Evolutionary conservation across 2,888 invertebrate species (phyloP), one percentile per base, ranked within the genome.

Genomic region (Amphipoea lucens): DNA sequence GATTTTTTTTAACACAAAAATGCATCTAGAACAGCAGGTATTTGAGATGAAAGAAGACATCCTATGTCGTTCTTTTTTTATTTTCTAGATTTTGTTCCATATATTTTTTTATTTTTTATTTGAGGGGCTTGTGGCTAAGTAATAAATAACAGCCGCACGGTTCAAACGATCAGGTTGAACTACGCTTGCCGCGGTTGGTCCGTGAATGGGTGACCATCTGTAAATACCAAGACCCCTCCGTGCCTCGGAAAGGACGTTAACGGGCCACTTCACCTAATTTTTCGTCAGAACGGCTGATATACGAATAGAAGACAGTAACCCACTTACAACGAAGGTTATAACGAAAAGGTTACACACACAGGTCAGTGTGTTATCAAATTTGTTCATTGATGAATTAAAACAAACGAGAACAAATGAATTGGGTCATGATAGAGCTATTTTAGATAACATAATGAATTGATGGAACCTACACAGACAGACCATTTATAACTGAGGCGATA

Each of bases 321-420:
- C 20, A 85, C 20, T 54, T 74, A 69, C 12, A 17, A 51, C 23
- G 14, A 36, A 73, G 82, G 23, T 68, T 67, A 72, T 60, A 40
- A 86, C 54, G 12, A 73, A 82, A 83, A 70, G 62, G 69, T 81
- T 65, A 84, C 70, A 69, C 42, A 62, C 42, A 54, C 23, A 57
- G 83, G 78, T 78, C 74, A 84, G 42, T 36, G 7, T 68, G 84
- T 83, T 84, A 84, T 84, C 84, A 84, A 78, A 68, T 86, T 83
- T 40, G 71, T 74, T 65, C 70, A 83, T 63, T 81, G 29, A 78
- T 69, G 67, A 75, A 83, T 83, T 67, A 71, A 54, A 74, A 78
- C 40, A 48, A 86, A 83, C 60, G 74, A 57, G 87, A 74, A 29
- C 84, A 48, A 65, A 72, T 60, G 4, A 83, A 83, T 83, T 83